Base-by-base conservation (phyloP, 2,797 vertebrate species). In the Melanotaenia nigrans region DNA sequence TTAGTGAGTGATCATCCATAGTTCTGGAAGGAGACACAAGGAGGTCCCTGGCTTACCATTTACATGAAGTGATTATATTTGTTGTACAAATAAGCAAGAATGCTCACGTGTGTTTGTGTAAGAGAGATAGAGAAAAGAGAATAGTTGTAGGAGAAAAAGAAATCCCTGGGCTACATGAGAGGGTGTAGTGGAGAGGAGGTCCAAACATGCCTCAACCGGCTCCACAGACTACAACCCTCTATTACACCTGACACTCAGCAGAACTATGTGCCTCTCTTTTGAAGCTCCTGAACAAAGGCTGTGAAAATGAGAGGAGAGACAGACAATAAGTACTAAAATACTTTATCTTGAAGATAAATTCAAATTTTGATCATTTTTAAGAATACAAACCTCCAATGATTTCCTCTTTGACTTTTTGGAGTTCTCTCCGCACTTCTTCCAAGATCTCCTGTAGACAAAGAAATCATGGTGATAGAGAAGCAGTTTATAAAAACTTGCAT, bases 381-480 rank as follows among this genome's bases (percentile, higher is more conserved):
- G 1, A 54, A 10, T 12, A 5, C 12, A 59, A 28, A 97, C 97
- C 96, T 94, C 95, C 95, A 54, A 98, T 96, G 57, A 98, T 98
- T 90, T 98, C 97, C 69, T 97, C 96, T 86, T 98, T 98, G 75
- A 98, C 92, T 89, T 97, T 98, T 92, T 96, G 97, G 51, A 98
- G 80, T 81, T 98, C 97, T 90, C 95, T 96, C 71, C 96, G 94
- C 90, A 98, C 95, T 77, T 97, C 97, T 73, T 97, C 96, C 74
- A 98, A 88, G 68, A 98, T 94, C 81, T 98, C 97, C 97, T 98
- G 82, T 62, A 90, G 57, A 81, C 60, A 60, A 59, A 6, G 64
- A 51, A 62, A 45, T 51, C 24, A 51, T 33, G 9, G 12, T 20
- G 45, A 62, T 14, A 40, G 1, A 32, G 42, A 47, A 20, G n/a